Conservation (phyloP, 1,140 invertebrate genomes). For the Ips nitidus region DNA sequence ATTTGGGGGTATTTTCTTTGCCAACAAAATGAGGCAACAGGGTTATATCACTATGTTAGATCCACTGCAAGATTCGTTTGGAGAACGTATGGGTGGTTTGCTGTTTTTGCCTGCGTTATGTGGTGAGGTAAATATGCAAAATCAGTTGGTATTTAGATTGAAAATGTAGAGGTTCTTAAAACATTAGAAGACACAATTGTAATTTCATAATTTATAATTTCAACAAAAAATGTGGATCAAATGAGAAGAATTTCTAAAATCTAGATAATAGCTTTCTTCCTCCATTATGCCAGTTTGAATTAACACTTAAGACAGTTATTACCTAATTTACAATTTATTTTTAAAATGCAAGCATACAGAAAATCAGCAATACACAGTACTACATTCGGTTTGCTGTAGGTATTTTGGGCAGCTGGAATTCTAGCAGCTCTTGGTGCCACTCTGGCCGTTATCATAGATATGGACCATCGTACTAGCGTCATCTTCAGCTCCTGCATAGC, state of each 20-base stretch:
- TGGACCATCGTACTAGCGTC: conserved; percentile 89
- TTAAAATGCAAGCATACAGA: too few relatives aligned
- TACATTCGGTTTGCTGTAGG: conserved; percentile 60
- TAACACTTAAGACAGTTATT: too few relatives aligned
- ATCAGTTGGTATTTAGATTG: background rate
- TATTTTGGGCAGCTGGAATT: conserved; percentile 52
- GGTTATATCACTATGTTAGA: conserved; percentile 99
- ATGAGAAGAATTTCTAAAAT: too few relatives aligned
- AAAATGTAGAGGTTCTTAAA: too few relatives aligned
- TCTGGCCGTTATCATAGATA: conserved; percentile 93
- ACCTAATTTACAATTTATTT: too few relatives aligned
- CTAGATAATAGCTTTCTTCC: too few relatives aligned
- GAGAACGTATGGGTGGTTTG: conserved; percentile 94
- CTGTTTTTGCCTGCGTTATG: conserved; percentile 95
- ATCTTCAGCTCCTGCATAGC: conserved; percentile 95
- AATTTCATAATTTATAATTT: too few relatives aligned
- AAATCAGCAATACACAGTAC: conserved; percentile 42
- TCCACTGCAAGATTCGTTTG: conserved; percentile 94
- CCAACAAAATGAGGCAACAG: conserved; percentile 94
- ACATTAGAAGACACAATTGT: too few relatives aligned
- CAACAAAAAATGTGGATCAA: too few relatives aligned
- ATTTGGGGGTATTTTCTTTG: conserved; percentile 96
- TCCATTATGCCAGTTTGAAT: too few relatives aligned
- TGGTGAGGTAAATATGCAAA: conserved; percentile 66
- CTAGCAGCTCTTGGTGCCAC: conserved; percentile 73